Conservation (phyloP, 2,797 vertebrate species). For the Parauchenoglanis punctatus region DNA sequence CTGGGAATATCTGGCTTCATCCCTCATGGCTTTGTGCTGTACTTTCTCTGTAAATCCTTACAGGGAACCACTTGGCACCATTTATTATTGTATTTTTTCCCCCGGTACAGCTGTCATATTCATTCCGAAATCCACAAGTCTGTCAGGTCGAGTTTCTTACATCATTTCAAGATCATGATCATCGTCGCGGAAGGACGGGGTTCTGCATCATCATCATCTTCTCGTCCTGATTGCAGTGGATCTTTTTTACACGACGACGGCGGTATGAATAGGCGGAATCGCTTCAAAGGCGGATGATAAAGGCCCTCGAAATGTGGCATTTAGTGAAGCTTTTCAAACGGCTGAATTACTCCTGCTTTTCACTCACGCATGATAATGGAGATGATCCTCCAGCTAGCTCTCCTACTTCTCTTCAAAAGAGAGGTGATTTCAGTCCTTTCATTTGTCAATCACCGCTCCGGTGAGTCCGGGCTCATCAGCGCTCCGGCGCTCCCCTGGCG, state of each 20-base stretch:
- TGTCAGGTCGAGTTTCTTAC: conserved; percentile 12
- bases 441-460: conserved; percentile 68
- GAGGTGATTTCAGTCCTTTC: conserved; percentile 75
- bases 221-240: conserved; percentile 20
- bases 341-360: conserved; percentile 68
- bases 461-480: conserved; percentile 37
- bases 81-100: conserved; percentile 1
- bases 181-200: background rate
- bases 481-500: conserved; percentile 41
- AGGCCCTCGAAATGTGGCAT: conserved; percentile 52
- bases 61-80: background rate
- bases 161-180: background rate
- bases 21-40: conserved; percentile 8
- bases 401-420: conserved; percentile 70
- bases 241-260: conserved; percentile 15
- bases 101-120: background rate
- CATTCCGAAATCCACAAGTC: background rate
- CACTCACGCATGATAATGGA: conserved; percentile 73
- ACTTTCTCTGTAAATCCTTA: conserved; percentile 17
- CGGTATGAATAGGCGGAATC: conserved; percentile 41
- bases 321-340: conserved; percentile 70
- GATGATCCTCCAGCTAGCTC: conserved; percentile 71
- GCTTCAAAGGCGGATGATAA: conserved; percentile 15
- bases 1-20: conserved; percentile 25
- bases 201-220: background rate